These are phyloP conservation scores for Thalassarche chlororhynchos DNA, from an alignment of 2,113 vertebrate genomes.

Conservation along the genomic window DNA sequence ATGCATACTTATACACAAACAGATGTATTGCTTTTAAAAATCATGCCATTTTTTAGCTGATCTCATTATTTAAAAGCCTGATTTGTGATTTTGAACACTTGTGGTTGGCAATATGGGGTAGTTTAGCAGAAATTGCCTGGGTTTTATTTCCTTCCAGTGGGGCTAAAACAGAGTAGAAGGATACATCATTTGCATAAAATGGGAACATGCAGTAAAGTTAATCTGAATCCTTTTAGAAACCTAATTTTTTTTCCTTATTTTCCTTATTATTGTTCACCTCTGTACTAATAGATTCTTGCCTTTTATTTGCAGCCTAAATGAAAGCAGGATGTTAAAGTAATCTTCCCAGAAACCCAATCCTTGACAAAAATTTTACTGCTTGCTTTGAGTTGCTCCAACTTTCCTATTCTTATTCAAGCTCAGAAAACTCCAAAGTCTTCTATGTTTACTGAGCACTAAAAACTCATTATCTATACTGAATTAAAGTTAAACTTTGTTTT, in stretches of 20 bases:
- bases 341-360: not conserved
- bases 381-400: not conserved
- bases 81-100: not conserved
- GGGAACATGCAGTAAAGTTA: not conserved
- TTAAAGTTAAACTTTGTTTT: not conserved
- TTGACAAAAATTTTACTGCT: not conserved
- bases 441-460: not conserved
- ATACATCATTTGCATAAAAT: not conserved
- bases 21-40: not conserved
- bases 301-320: constrained; percentile 1
- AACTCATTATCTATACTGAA: not conserved
- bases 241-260: not conserved
- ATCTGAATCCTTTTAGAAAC: not conserved
- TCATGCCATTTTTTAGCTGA: not conserved
- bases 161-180: not conserved
- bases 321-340: not conserved
- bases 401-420: not conserved
- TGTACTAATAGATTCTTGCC: not conserved
- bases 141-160: not conserved
- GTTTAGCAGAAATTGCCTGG: not conserved
- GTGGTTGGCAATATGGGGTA: not conserved
- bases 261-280: not conserved
- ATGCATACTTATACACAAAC: not conserved
- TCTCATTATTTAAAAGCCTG: not conserved
- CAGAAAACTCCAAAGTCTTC: not conserved